Percentiles rank a stretch among this genome's conserved stretches.
Conservation (phyloP, 2,113 vertebrate genomes). For the Anolis sagrei region DNA sequence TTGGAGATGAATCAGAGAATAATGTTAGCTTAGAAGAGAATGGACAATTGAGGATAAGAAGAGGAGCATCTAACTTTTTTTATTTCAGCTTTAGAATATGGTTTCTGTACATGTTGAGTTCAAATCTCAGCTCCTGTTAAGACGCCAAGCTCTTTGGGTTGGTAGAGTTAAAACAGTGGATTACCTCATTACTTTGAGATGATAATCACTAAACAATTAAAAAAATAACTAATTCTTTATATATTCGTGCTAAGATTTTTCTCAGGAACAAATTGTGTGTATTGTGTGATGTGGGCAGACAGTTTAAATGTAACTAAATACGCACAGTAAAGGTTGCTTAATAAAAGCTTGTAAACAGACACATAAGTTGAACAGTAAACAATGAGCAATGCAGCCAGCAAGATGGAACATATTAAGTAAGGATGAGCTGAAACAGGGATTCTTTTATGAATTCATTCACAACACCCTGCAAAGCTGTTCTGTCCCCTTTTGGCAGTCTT, state of each 20-base stretch:
- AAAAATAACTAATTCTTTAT: background rate
- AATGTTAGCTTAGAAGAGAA: background rate
- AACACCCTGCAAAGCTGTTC: background rate
- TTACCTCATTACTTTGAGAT: background rate
- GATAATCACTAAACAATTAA: background rate
- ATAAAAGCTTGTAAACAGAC: background rate
- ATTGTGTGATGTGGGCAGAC: background rate
- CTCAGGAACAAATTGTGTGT: background rate
- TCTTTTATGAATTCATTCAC: background rate
- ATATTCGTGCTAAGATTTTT: background rate
- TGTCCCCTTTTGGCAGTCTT: background rate
- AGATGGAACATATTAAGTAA: background rate
- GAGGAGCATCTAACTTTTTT: background rate
- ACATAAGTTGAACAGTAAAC: background rate
- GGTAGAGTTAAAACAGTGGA: background rate
- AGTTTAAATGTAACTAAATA: conserved; percentile 1
- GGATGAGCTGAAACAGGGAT: background rate
- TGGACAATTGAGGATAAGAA: background rate
- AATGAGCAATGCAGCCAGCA: background rate
- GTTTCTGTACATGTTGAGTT: background rate
- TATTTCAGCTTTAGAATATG: background rate
- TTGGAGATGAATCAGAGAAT: background rate
- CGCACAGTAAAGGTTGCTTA: background rate
- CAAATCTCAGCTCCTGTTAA: background rate
- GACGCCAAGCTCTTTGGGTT: background rate